A percentile compares a stretch with the other conserved stretches of the same genome.
Conservation (phyloP, 2,113 vertebrate species). For the Triplophysa siluroides region DNA sequence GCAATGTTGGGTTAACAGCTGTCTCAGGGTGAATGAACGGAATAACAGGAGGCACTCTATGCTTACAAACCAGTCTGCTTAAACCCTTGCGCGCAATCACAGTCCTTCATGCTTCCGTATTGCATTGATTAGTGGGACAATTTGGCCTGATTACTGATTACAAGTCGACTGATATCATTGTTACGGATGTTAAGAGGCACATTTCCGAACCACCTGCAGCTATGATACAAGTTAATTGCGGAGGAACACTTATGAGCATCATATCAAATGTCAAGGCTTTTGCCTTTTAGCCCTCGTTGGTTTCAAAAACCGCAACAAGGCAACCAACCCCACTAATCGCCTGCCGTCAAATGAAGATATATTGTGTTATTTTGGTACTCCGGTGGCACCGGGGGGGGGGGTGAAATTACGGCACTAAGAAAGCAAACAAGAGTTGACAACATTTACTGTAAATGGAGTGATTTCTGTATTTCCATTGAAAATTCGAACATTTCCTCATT, state of each 20-base stretch:
- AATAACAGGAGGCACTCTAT: constrained; percentile 43
- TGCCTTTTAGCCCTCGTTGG: constrained; percentile 25
- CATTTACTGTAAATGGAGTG: neutral
- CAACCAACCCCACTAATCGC: neutral
- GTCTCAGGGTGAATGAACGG: constrained; percentile 49
- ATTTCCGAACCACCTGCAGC: constrained; percentile 77
- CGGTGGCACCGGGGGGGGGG: neutral
- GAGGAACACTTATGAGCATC: constrained; percentile 50
- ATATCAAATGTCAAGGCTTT: constrained; percentile 58
- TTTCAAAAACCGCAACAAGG: constrained; percentile 33
- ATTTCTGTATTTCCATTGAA: neutral
- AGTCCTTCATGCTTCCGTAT: constrained; percentile 63
- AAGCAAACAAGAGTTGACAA: constrained; percentile 20
- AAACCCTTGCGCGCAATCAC: constrained; percentile 64
- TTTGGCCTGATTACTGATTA: constrained; percentile 80
- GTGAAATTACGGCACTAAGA: neutral
- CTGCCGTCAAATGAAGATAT: constrained; percentile 7
- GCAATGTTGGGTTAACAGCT: constrained; percentile 46
- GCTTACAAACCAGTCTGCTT: constrained; percentile 50
- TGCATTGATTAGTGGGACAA: constrained; percentile 76
- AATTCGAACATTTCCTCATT: neutral
- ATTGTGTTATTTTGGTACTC: constrained; percentile 11
- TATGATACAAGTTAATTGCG: constrained; percentile 64
- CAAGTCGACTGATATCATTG: constrained; percentile 77
- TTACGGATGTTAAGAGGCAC: constrained; percentile 64